phyloP scores from a whole-genome alignment of 2,888 invertebrate genomes.

The Tipula vernalis region DNA sequence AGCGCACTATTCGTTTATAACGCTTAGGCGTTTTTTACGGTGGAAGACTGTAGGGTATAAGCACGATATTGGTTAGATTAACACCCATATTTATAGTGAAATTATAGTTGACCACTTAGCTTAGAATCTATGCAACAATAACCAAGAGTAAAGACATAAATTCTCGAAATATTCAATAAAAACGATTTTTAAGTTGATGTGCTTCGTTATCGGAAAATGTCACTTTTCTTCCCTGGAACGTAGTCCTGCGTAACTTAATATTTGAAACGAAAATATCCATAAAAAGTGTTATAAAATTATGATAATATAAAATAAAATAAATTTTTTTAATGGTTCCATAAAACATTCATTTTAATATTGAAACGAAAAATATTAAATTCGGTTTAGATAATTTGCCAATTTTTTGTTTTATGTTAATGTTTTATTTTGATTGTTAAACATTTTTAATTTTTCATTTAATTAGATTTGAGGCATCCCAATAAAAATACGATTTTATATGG shows the following conservation, averaged over 20 bases:
- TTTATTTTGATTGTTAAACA: not conserved
- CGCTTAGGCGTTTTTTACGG: no score
- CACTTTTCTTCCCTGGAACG: no score
- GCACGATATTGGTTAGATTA: no score
- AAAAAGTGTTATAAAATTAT: not conserved
- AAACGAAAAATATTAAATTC: not conserved
- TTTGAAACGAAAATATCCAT: not conserved
- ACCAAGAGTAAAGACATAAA: no score
- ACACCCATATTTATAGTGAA: no score
- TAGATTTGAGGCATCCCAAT: not conserved
- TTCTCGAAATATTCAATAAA: no score
- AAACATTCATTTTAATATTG: not conserved
- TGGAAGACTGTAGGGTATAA: no score
- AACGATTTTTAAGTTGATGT: no score
- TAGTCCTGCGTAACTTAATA: not conserved
- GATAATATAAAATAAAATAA: not conserved
- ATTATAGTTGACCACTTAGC: no score
- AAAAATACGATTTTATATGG: not conserved
- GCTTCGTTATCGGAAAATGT: no score
- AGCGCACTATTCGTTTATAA: no score
- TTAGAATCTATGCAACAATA: no score
- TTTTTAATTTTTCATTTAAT: not conserved
- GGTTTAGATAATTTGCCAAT: not conserved
- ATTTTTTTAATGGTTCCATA: not conserved
- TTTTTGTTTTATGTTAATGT: not conserved